Conservation (phyloP, 2,888 invertebrate genomes). For the Capitulum mitella region DNA sequence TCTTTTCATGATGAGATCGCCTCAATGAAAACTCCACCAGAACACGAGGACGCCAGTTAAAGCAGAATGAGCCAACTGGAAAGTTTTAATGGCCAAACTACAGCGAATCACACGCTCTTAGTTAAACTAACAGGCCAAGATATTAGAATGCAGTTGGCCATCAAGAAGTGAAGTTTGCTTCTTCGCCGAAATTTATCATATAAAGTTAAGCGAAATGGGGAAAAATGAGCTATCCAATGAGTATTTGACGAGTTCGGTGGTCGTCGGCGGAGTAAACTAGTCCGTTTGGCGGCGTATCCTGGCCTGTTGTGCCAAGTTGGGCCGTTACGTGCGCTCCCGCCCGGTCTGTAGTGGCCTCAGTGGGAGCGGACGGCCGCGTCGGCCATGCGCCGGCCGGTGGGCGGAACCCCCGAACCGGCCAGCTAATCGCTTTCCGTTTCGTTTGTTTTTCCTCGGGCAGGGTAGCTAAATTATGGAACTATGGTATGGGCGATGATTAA, state of each 20-base stretch:
- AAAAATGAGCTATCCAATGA: neutral
- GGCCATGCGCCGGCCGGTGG: no score
- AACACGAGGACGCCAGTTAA: neutral
- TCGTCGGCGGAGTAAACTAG: neutral
- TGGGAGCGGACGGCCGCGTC: no score
- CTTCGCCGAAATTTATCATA: neutral
- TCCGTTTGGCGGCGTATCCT: no score
- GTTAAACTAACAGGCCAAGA: conserved; percentile 18
- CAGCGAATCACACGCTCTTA: conserved; percentile 11
- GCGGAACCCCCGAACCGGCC: no score
- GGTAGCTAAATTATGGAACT: no score
- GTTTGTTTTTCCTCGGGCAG: no score
- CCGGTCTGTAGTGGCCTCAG: no score
- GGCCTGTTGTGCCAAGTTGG: no score
- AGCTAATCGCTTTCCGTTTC: no score
- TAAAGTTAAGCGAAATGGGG: conserved; percentile 15
- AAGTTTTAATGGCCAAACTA: conserved; percentile 20
- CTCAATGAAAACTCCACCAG: neutral
- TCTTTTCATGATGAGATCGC: neutral
- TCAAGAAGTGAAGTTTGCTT: conserved; percentile 4
- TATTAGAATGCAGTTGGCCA: conserved; percentile 19
- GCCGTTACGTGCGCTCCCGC: no score
- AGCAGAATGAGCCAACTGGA: neutral
- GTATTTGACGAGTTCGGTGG: neutral
- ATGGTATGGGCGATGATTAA: no score